A percentile compares a stretch with the other conserved stretches of the same genome.
Evolutionary conservation across 2,113 vertebrate species (phyloP).

Genomic region (Petrocephalus microphthalmus): DNA sequence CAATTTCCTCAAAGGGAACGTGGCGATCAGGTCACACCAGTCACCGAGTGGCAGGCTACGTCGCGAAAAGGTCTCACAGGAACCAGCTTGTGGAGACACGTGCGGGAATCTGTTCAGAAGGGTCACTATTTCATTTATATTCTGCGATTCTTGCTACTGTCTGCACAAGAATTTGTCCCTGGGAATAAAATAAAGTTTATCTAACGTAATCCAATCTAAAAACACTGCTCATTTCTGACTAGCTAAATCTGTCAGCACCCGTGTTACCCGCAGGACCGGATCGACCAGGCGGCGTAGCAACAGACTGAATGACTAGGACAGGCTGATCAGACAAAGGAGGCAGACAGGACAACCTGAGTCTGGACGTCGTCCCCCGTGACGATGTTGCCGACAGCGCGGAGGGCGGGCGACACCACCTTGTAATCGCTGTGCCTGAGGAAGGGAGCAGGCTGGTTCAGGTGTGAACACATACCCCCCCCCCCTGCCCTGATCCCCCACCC

Average conservation of each 20-base stretch:
- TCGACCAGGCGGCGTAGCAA: background rate
- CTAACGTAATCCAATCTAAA: background rate
- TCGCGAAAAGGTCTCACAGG: too few species aligned
- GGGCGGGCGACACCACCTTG: conserved; percentile 84
- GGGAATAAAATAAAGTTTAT: background rate
- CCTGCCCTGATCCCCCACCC: too few species aligned
- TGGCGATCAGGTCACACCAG: background rate
- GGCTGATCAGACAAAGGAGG: background rate
- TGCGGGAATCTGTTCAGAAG: too few species aligned
- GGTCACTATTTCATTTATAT: too few species aligned
- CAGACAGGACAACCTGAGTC: conserved; percentile 68
- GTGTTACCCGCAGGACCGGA: background rate
- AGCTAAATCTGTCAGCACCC: background rate
- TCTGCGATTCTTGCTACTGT: too few species aligned
- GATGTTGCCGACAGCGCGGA: conserved; percentile 86
- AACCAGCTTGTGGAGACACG: too few species aligned
- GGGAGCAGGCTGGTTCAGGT: background rate
- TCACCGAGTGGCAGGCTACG: too few species aligned
- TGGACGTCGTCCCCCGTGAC: conserved; percentile 88
- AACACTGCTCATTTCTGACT: background rate
- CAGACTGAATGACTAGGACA: background rate
- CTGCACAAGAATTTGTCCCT: background rate
- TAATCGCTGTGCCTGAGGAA: conserved; percentile 77
- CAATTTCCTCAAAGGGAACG: background rate
- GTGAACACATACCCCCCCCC: background rate